phyloP scores from a whole-genome alignment of 1,140 invertebrate species.

The Aphis craccivora region DNA sequence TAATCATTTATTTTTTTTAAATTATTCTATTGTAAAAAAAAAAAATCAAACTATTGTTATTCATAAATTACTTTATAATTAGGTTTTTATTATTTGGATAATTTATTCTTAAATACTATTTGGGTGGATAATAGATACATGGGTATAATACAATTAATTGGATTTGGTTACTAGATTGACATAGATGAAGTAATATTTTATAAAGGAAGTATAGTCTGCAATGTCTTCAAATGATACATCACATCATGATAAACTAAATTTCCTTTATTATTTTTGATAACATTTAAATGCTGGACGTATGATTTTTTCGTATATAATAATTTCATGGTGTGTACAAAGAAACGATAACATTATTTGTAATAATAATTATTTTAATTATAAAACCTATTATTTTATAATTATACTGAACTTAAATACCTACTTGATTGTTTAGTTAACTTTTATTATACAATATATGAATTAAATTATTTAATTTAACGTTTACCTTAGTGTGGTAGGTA shows the following conservation, averaged over 20 bases:
- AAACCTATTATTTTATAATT: neutral
- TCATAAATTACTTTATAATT: too few relatives aligned
- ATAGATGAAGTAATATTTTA: neutral
- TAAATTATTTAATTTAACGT: neutral
- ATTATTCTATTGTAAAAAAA: too few relatives aligned
- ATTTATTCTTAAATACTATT: too few relatives aligned
- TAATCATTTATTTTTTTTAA: too few relatives aligned
- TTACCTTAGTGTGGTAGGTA: conserved; percentile 50
- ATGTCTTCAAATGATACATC: neutral
- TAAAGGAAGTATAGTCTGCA: too few relatives aligned
- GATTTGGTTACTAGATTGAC: neutral
- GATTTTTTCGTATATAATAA: neutral
- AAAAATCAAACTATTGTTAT: too few relatives aligned
- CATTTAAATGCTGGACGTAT: too few relatives aligned
- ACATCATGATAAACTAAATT: neutral
- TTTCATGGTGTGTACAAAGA: neutral
- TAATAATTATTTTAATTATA: neutral
- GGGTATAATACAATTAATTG: neutral
- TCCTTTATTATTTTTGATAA: neutral
- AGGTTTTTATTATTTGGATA: too few relatives aligned
- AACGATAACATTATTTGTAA: neutral
- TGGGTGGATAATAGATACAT: too few relatives aligned
- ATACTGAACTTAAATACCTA: neutral
- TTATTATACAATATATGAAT: neutral
- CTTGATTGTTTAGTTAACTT: neutral